Base-by-base conservation (phyloP, 2,888 invertebrate species). In the Terebella lapidaria region DNA sequence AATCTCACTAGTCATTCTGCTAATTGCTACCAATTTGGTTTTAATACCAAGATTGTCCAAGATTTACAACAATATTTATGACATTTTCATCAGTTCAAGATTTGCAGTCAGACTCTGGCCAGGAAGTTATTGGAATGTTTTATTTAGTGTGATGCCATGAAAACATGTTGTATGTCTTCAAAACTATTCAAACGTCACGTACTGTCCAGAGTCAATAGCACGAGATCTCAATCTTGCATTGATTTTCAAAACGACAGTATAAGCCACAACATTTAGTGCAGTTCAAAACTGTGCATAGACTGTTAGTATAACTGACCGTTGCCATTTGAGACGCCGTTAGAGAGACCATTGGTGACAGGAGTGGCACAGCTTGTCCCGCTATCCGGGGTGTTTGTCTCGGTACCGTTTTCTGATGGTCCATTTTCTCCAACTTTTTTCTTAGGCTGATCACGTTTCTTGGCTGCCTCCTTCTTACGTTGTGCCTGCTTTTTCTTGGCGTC, bases 401-500 rank as follows among this genome's bases (percentile, higher is more conserved):
- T 10, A 54, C 61, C 54, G 54, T 57, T 45, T 30, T 64, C 67
- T 47, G 56, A 29, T 18, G 59, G 60, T 3, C 57, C 65, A 57
- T 66, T 74, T 25, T 70, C 67, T 85, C 86, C 71, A 86, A 86
- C 60, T 84, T 84, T 2, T 85, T 85, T 61, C 15, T 25, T 66
- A 58, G 59, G 57, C 62, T 72, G 72, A 45, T 67, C 71, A 52
- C 74, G 71, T 30, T 86, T 87, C 77, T 89, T 90, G 2, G 91
- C 90, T 57, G 92, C 92, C 70, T 94, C 95, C 81, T 97, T 99
- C 83, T 97, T 99, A 82, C 94, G 93, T 78, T 92, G 92, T 78
- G 92, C 94, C 80, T 95, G 90, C 79, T 94, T 92, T 86, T 99
- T 97, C 83, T 99, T 97, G 35, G 95, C 89, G 83, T 97, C 97